These are phyloP conservation scores for Gila orcuttii DNA, from an alignment of 2,113 vertebrate species.

Conservation along the genomic window DNA sequence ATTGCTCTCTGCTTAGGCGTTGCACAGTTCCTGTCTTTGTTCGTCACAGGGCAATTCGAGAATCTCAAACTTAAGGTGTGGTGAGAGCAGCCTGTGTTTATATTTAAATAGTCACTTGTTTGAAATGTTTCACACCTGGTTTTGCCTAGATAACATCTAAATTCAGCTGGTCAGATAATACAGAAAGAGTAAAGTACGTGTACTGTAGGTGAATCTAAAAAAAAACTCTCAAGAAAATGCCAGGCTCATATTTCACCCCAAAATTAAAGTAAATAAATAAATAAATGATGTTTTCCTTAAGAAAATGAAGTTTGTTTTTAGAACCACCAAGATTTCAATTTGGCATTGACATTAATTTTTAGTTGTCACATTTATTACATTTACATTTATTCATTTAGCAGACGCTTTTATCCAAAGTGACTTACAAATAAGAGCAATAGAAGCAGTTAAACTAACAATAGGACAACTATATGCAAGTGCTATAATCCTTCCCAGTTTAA, in stretches of 20 bases:
- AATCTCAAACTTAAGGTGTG: constrained; percentile 45
- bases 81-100: constrained; percentile 45
- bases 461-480: too few species aligned
- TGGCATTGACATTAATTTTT: neutral
- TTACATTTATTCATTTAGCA: too few species aligned
- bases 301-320: neutral
- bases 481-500: too few species aligned
- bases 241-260: neutral
- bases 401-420: too few species aligned
- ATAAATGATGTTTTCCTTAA: neutral
- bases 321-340: neutral
- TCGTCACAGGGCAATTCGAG: constrained; percentile 54
- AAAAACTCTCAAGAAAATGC: neutral
- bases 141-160: constrained; percentile 11
- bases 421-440: too few species aligned
- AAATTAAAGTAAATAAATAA: neutral
- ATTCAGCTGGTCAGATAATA: neutral
- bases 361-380: neutral
- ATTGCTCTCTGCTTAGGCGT: constrained; percentile 40
- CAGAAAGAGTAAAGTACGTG: neutral
- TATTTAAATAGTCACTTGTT: constrained; percentile 36
- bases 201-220: neutral
- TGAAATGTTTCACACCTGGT: constrained; percentile 41
- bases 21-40: constrained; percentile 55
- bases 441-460: too few species aligned